Evolutionary conservation across 2,113 vertebrate genomes (phyloP).

Genomic region (Barbus barbus): DNA sequence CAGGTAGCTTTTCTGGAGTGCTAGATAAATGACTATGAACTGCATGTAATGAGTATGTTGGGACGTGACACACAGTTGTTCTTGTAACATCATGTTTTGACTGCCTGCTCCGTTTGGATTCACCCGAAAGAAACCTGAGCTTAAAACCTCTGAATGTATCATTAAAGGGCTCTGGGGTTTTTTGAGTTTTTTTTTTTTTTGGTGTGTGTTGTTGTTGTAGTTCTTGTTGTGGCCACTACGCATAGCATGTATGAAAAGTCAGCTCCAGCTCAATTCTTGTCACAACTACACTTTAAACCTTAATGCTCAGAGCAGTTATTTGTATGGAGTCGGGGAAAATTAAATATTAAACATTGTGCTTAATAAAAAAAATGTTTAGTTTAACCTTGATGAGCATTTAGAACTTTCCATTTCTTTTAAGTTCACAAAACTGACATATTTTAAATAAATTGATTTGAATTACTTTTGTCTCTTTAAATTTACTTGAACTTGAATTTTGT

Average conservation of each 20-base stretch:
- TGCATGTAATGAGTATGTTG: conserved; percentile 17
- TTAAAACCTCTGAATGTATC: conserved; percentile 17
- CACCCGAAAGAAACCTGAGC: neutral
- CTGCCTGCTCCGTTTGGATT: conserved; percentile 13
- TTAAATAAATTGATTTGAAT: neutral
- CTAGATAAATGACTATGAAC: conserved; percentile 29
- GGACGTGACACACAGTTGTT: neutral
- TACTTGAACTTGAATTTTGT: neutral
- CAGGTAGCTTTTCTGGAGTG: neutral
- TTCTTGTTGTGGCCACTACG: neutral
- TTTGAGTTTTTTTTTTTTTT: neutral
- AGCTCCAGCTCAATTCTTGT: neutral
- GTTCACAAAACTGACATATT: neutral
- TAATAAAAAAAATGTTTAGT: neutral
- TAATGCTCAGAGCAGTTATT: neutral
- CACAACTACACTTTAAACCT: neutral
- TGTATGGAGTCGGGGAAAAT: neutral
- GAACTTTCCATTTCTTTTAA: neutral
- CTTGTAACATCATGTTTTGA: conserved; percentile 19
- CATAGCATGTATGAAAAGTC: neutral
- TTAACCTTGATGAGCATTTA: neutral
- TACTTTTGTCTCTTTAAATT: neutral
- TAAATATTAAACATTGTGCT: neutral
- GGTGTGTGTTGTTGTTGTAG: neutral
- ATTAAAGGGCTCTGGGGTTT: neutral